phyloP scores from a whole-genome alignment of 2,888 invertebrate species.

The Drosophila falleni region DNA sequence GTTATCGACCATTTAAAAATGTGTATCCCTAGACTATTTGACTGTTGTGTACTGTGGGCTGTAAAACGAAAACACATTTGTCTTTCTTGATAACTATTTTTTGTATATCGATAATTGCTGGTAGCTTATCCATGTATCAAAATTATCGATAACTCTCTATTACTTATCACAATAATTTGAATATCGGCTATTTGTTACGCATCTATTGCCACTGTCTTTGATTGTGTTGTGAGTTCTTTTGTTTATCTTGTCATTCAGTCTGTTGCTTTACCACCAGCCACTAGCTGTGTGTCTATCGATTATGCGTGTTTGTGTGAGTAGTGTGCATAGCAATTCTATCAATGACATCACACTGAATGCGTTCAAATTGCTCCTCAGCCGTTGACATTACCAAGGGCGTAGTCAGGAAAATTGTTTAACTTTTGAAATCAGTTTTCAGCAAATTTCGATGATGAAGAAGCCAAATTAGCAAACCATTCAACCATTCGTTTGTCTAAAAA shows the following conservation, averaged over 20 bases:
- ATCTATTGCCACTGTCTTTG: conserved; percentile 15
- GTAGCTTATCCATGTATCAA: background rate
- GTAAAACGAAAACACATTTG: background rate
- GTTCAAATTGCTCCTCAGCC: conserved; percentile 49
- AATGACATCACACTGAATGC: conserved; percentile 64
- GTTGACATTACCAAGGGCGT: conserved; percentile 6
- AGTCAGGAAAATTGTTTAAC: background rate
- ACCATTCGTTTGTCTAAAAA: too few species aligned
- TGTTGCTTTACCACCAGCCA: conserved; percentile 52
- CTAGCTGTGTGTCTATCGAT: conserved; percentile 38
- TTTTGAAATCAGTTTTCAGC: background rate
- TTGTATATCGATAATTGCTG: too few species aligned
- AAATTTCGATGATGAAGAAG: too few species aligned
- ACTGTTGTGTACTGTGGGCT: too few species aligned
- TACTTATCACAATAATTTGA: background rate
- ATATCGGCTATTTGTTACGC: background rate
- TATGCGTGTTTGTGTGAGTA: conserved; percentile 11
- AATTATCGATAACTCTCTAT: background rate
- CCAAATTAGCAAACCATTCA: too few species aligned
- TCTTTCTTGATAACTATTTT: background rate
- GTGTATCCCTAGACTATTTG: background rate
- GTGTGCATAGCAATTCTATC: conserved; percentile 50
- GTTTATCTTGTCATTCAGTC: conserved; percentile 35
- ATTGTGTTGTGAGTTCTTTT: conserved; percentile 19
- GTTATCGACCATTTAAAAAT: background rate